A percentile compares a stretch with the other conserved stretches of the same genome.
phyloP scores from a whole-genome alignment of 2,113 vertebrate genomes.

The Origma solitaria region DNA sequence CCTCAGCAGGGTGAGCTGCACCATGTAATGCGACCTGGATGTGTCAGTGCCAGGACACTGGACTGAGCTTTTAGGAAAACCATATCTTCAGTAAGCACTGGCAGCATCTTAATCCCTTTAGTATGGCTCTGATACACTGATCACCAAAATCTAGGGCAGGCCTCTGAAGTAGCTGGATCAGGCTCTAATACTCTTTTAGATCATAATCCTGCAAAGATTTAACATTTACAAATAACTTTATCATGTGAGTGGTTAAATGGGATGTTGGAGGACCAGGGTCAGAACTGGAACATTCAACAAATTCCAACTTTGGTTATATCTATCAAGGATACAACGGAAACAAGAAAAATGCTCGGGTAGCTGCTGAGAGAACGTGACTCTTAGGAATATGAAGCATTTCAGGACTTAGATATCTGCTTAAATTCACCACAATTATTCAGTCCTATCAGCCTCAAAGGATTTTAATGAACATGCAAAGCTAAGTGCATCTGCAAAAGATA shows the following conservation, averaged over 20 bases:
- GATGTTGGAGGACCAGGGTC: background rate
- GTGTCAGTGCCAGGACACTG: background rate
- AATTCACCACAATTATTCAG: background rate
- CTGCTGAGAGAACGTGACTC: background rate
- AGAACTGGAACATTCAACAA: background rate
- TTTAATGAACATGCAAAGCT: background rate
- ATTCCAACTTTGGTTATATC: background rate
- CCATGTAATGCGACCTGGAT: background rate
- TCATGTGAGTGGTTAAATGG: conserved; percentile 38
- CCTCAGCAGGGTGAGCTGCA: background rate
- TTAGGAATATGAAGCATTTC: background rate
- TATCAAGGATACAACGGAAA: background rate
- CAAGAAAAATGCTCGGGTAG: background rate
- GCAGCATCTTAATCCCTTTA: conserved; percentile 18
- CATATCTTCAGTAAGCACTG: background rate
- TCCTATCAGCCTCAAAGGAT: background rate
- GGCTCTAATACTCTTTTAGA: conserved; percentile 37
- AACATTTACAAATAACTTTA: conserved; percentile 41
- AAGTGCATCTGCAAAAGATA: background rate
- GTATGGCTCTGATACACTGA: background rate
- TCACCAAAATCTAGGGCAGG: conserved; percentile 41
- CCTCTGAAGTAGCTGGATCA: conserved; percentile 39
- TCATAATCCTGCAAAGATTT: conserved; percentile 30
- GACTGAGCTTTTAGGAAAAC: background rate
- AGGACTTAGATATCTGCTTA: background rate